phyloP scores from a whole-genome alignment of 1,140 invertebrate genomes.

The Cheumatopsyche charites region DNA sequence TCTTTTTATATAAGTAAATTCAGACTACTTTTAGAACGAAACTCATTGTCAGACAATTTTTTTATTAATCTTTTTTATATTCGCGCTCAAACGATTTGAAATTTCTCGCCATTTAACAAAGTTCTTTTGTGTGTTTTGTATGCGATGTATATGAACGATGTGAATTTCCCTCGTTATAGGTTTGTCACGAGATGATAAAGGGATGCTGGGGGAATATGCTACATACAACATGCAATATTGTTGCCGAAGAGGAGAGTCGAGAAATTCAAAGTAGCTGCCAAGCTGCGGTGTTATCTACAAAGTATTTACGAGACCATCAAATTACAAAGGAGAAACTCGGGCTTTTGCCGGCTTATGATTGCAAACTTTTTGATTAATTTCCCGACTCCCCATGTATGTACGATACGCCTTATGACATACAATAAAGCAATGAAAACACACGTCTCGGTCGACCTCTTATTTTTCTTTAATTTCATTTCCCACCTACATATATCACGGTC shows the following conservation, averaged over 20 bases:
- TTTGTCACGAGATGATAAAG: constrained; percentile 18
- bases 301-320: constrained; percentile 36
- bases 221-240: constrained; percentile 8
- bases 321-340: constrained; percentile 31
- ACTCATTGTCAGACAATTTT: no score
- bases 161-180: constrained; percentile 3
- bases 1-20: no score
- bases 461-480: no score
- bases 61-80: no score
- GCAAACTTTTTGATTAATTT: constrained; percentile 31
- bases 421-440: no score
- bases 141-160: not conserved
- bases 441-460: no score
- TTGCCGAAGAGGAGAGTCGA: not conserved
- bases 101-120: no score
- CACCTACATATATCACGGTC: no score
- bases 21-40: no score
- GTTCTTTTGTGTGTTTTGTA: no score
- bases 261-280: constrained; percentile 31
- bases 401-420: no score
- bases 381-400: not conserved
- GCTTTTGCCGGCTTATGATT: constrained; percentile 22
- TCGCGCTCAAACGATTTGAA: no score
- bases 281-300: constrained; percentile 25
- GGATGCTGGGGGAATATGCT: not conserved